Evolutionary conservation across 2,888 invertebrate genomes (phyloP).

Genomic region (Hydrotaea cyrtoneurina): DNA sequence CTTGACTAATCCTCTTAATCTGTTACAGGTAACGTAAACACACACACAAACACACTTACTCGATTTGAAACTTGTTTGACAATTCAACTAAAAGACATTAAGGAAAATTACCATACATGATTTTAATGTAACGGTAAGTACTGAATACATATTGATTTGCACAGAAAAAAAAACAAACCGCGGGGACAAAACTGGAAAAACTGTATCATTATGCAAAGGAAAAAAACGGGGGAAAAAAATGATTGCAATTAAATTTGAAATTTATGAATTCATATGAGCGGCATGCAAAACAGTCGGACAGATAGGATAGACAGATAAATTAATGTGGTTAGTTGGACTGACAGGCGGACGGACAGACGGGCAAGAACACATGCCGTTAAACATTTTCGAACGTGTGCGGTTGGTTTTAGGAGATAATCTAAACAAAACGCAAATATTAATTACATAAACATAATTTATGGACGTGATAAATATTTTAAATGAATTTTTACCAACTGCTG

Average conservation of each 20-base stretch:
- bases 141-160: background rate
- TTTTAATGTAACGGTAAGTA: constrained; percentile 6
- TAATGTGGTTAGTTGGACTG: background rate
- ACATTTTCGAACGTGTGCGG: background rate
- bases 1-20: background rate
- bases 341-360: background rate
- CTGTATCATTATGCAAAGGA: constrained; percentile 7
- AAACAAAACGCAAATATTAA: constrained; percentile 38
- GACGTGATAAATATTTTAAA: constrained; percentile 34
- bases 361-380: background rate
- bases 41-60: too few relatives aligned
- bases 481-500: constrained; percentile 12
- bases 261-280: constrained; percentile 17
- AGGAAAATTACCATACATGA: constrained; percentile 8
- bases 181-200: background rate
- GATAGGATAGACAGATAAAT: background rate
- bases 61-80: background rate
- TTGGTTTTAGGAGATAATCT: constrained; percentile 29
- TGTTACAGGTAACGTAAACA: background rate
- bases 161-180: too few relatives aligned
- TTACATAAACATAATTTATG: constrained; percentile 38
- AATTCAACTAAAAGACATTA: background rate
- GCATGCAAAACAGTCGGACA: background rate
- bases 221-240: background rate
- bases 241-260: background rate